Base-by-base conservation (phyloP, 2,888 invertebrate species). In the Agonopterix subpropinquella region DNA sequence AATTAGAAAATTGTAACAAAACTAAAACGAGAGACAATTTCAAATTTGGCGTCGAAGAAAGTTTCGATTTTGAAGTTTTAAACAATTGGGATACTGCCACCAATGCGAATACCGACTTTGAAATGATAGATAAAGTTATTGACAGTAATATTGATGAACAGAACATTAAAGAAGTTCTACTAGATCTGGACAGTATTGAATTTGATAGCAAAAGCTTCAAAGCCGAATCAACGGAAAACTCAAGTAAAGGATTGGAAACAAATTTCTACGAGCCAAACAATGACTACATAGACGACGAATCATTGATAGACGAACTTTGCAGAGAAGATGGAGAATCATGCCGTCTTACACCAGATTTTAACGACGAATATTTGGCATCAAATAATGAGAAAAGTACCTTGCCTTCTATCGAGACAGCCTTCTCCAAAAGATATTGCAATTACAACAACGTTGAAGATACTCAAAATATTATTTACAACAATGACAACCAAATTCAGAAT, bases 281-380 rank as follows among this genome's bases (percentile, higher is more conserved):
- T 48, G 86, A 87, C 45, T 87, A 87, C 42, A 87, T 88, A 43
- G 88, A 88, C 49, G 88, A 88, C 42, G 88, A 88, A 65, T 87
- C 83, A 10, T 59, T 88, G 9, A 84, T 88, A 42, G 88, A 88
- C 49, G 87, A 87, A 56, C 72, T 88, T 11, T 88, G 88, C 45
- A 77, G 87, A 65, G 88, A 88, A 67, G 88, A 88, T 35, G 68
- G 70, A 13, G 86, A 87, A 63, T 70, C 80, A 4, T 75, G 75
- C 50, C 65, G 76, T 48, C 54, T 82, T 15, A 74, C 80, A 2
- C 82, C 85, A 36, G 83, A 84, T 54, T 84, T 80, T 43, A 79
- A 76, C 54, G 83, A 83, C 53, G 81, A 80, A 45, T 80, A 77
- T 58, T 63, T 83, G 37, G 69, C 70, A 45, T 54, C 75, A 3